Conservation (phyloP, 2,113 vertebrate species). For the Myrmecobius fasciatus region DNA sequence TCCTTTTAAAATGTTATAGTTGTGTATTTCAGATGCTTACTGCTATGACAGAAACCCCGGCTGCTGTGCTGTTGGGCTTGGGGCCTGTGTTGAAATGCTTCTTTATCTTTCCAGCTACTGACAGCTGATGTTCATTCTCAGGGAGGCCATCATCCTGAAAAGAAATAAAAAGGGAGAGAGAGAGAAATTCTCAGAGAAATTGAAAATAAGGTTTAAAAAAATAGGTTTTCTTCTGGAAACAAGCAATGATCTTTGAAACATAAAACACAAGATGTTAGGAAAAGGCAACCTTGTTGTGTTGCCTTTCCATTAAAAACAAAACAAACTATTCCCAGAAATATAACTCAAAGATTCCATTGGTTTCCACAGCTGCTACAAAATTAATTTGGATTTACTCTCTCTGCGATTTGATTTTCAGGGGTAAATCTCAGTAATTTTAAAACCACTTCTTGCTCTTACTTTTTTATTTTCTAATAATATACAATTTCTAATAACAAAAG, state of each 20-base stretch:
- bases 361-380: background rate
- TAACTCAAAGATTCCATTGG: background rate
- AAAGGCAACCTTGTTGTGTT: background rate
- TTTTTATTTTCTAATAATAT: background rate
- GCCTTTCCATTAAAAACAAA: background rate
- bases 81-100: constrained; percentile 96
- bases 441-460: constrained; percentile 4
- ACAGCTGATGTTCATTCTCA: constrained; percentile 93
- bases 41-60: constrained; percentile 97
- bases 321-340: background rate
- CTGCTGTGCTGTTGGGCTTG: constrained; percentile 91
- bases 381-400: background rate
- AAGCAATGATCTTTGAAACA: constrained; percentile 22
- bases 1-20: constrained; percentile 68
- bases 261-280: constrained; percentile 3
- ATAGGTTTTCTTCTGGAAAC: background rate
- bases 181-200: constrained; percentile 49
- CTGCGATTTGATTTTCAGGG: background rate
- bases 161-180: constrained; percentile 36
- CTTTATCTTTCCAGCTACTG: constrained; percentile 96
- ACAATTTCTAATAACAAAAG: constrained; percentile 11
- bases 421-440: background rate
- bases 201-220: background rate
- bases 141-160: constrained; percentile 92
- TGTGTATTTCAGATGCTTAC: constrained; percentile 90